Percentiles rank a stretch among this genome's conserved stretches.
These are phyloP conservation scores for Spilarctia lutea DNA, from an alignment of 2,888 invertebrate species.

Conservation along the genomic window DNA sequence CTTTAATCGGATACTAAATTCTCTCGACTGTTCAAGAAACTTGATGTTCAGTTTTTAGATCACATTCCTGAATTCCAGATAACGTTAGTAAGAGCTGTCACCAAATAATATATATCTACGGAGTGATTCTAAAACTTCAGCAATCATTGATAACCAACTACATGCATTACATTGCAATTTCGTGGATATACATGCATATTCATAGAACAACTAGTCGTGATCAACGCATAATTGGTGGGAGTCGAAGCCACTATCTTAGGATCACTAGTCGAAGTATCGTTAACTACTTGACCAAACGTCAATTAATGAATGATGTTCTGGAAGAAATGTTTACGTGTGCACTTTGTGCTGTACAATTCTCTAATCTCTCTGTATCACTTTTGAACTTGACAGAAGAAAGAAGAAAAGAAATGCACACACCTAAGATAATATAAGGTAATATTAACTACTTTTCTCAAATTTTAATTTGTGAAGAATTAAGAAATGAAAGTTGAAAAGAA, in stretches of 20 bases:
- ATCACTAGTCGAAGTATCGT: background rate
- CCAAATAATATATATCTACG: background rate
- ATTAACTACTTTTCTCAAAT: background rate
- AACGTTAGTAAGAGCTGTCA: background rate
- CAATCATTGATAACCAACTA: background rate
- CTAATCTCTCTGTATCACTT: background rate
- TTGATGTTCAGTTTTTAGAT: slow-evolving; percentile 13
- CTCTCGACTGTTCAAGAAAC: background rate
- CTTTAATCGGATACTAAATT: slow-evolving; percentile 8
- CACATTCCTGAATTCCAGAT: slow-evolving; percentile 2
- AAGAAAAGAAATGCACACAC: background rate
- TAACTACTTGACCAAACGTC: too few relatives aligned
- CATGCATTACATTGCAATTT: too few relatives aligned
- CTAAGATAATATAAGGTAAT: background rate
- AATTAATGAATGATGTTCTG: background rate
- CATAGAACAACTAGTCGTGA: background rate
- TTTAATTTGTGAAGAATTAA: background rate
- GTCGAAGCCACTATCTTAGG: background rate
- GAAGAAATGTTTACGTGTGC: background rate
- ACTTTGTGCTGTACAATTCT: background rate
- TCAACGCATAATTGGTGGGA: background rate
- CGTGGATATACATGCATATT: too few relatives aligned
- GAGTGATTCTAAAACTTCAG: background rate
- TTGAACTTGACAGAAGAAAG: too few relatives aligned
- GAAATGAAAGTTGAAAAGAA: slow-evolving; percentile 8